Evolutionary conservation across 1,140 invertebrate genomes (phyloP).

Genomic region (Cyrtorhinus lividipennis): DNA sequence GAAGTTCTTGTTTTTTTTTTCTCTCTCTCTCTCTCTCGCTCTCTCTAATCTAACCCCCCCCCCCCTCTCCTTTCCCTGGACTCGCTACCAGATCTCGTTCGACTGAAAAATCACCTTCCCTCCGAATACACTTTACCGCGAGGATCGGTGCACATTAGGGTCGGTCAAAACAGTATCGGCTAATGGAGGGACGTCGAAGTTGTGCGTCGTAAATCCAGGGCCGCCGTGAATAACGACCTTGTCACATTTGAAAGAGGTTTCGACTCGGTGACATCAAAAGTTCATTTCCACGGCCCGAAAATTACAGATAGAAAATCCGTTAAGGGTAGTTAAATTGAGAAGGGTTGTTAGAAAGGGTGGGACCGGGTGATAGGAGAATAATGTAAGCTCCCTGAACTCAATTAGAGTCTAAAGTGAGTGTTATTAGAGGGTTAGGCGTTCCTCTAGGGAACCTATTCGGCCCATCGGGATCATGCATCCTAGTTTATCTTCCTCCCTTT

Average conservation of each 20-base stretch:
- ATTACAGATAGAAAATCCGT: constrained; percentile 2
- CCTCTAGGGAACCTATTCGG: constrained; percentile 2
- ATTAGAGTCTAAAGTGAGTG: constrained; percentile 15
- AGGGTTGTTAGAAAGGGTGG: constrained; percentile 2
- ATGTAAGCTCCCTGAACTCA: constrained; percentile 12
- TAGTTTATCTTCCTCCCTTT: constrained; percentile 13
- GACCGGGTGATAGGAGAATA: constrained; percentile 11
- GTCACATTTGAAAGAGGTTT: not conserved
- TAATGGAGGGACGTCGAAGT: too few species aligned
- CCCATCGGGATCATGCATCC: constrained; percentile 14
- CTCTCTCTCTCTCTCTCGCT: too few species aligned
- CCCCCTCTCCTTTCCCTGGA: too few species aligned
- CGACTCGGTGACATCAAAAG: constrained; percentile 1
- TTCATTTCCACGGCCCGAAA: not conserved
- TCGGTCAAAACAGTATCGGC: too few species aligned
- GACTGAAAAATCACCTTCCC: too few species aligned
- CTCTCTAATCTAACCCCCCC: too few species aligned
- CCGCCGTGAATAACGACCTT: too few species aligned
- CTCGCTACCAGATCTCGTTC: too few species aligned
- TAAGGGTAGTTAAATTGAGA: constrained; percentile 10
- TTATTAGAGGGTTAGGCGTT: constrained; percentile 9
- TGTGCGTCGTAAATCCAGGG: too few species aligned
- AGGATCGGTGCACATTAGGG: too few species aligned
- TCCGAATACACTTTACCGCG: too few species aligned
- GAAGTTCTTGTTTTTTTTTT: too few species aligned